Percentiles rank a stretch among this genome's conserved stretches.
phyloP scores from a whole-genome alignment of 2,113 vertebrate genomes.

The Scopus umbretta region DNA sequence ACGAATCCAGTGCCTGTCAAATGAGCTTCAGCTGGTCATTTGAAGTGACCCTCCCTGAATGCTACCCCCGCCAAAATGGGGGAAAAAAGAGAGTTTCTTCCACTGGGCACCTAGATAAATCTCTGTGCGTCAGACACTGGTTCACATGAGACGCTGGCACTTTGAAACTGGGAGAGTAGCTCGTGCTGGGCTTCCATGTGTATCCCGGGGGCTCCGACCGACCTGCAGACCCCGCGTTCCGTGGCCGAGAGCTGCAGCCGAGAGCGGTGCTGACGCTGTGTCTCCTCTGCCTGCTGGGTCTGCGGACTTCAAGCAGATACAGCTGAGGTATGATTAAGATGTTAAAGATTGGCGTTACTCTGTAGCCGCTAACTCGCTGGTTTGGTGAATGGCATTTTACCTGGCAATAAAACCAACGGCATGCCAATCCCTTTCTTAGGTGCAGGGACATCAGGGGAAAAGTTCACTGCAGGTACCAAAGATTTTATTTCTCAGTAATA shows the following conservation, averaged over 20 bases:
- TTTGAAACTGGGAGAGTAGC: fast-evolving
- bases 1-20: fast-evolving
- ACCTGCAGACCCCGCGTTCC: fast-evolving
- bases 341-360: background rate
- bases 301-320: fast-evolving
- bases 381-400: background rate
- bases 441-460: background rate
- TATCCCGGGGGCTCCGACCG: background rate
- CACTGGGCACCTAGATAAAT: background rate
- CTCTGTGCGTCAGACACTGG: fast-evolving
- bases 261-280: fast-evolving
- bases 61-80: background rate
- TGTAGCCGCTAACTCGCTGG: background rate
- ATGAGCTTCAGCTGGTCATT: background rate
- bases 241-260: too few species aligned
- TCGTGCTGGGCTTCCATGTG: fast-evolving
- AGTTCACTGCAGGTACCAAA: background rate
- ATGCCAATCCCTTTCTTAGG: background rate
- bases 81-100: fast-evolving
- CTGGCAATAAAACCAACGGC: background rate
- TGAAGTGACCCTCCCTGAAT: background rate
- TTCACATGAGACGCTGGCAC: fast-evolving
- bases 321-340: too few species aligned
- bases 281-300: fast-evolving
- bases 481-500: background rate